Evolutionary conservation across 2,888 invertebrate genomes (phyloP), one percentile per base, ranked within the genome.

Genomic region (Limenitis camilla): DNA sequence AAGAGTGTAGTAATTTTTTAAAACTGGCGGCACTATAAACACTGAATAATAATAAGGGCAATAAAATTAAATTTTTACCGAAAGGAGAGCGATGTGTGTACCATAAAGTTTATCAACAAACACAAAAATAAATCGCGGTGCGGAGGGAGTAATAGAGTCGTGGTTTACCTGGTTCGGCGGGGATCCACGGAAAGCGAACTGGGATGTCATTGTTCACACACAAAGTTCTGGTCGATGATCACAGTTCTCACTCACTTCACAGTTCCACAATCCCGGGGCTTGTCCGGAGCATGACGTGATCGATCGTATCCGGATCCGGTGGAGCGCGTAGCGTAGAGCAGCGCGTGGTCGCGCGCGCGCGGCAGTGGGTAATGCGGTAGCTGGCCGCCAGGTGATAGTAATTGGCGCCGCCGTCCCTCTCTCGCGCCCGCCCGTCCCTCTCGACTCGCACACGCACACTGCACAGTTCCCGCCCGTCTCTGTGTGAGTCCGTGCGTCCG

Each of bases 311-410:
- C 50, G 44, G 49, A 49, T 43, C 50, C 44, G 50, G 43, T 72
- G 70, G 64, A 66, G 68, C 74, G 74, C 72, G 74, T 68, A 74
- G 53, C 47, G 53, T 51, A 45, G 53, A 60, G 60, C 53, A 60
- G 61, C 87, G 86, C 88, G 88, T 88, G 84, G 88, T 87, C 88
- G 88, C 88, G 87, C 88, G 88, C 88, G 85, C 85, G 84, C 86
- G 84, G 81, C 83, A 82, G 84, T 82, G 87, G 87, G 84, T 88
- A 89, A 89, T 89, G 89, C 89, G 90, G 90, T 90, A 90, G 90
- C 89, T 86, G 89, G 81, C 81, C 85, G 88, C 87, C 87, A 86
- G 85, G 87, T 88, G 88, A 89, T 87, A 89, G 89, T 89, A 88
- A 89, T 89, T 88, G 89, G 88, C 87, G 83, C 81, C 80, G 84